phyloP scores from a whole-genome alignment of 2,888 invertebrate genomes.

The Chaitophorus viminalis region DNA sequence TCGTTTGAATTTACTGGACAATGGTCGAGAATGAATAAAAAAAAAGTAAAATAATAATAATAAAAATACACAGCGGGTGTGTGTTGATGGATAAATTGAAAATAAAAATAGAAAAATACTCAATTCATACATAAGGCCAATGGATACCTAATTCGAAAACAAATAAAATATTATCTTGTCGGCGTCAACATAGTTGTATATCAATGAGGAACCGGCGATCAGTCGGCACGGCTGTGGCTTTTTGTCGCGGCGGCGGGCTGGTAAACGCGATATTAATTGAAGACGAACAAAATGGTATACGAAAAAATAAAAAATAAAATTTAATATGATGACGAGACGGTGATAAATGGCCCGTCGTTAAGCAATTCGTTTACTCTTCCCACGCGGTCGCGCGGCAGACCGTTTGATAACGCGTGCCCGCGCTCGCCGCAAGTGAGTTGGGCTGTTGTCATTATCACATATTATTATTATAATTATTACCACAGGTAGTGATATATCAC shows the following conservation, averaged over 20 bases:
- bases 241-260: not conserved
- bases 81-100: constrained; percentile 30
- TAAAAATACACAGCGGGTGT: constrained; percentile 26
- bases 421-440: not conserved
- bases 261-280: constrained; percentile 35
- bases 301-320: too few species aligned
- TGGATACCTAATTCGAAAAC: constrained; percentile 13
- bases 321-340: constrained; percentile 28
- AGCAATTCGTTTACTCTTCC: constrained; percentile 22
- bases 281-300: not conserved
- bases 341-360: constrained; percentile 35
- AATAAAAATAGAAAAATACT: not conserved
- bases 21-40: not conserved
- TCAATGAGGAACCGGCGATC: not conserved
- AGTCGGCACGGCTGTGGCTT: not conserved
- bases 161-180: not conserved
- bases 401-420: constrained; percentile 26
- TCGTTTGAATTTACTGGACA: constrained; percentile 3
- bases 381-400: constrained; percentile 33
- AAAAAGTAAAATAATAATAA: not conserved
- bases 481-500: not conserved
- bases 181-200: not conserved
- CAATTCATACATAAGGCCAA: not conserved
- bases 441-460: not conserved
- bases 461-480: not conserved